Evolutionary conservation across 2,113 vertebrate genomes (phyloP), one percentile per base, ranked within the genome.

Genomic region (Kryptolebias marmoratus): DNA sequence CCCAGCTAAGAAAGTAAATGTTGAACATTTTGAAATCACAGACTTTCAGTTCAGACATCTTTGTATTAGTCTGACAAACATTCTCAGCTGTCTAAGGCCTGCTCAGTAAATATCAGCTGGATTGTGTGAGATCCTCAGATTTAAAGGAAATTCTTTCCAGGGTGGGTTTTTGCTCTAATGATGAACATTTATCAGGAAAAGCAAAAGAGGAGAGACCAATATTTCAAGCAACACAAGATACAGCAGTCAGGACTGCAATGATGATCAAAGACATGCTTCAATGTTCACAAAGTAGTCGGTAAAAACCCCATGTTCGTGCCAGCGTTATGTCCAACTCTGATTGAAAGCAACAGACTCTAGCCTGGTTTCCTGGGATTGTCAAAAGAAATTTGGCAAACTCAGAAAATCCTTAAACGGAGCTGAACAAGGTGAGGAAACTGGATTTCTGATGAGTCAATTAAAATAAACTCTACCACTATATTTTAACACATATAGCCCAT

Each of bases 311-410:
- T 28, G 64, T 68, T 80, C 52, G 39, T 68, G 73, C 27, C 50
- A 39, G 59, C 13, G 13, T 53, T 42, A 55, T 68, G 57, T 64
- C 74, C 66, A 70, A 63, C 27, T 75, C 42, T 68, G 75, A 83
- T 36, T 82, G 54, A 80, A 65, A 72, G 30, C 65, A 67, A 52
- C 59, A 61, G 49, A 2, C 62, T 49, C 32, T n/a, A 11, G 36
- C 15, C 14, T 14, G 5, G 22, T 6, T 55, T 68, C 80, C 59
- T 32, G 47, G 31, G 67, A 67, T 47, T 77, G 32, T 59, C 47
- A 75, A 48, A 58, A 62, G n/a, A 39, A 57, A 48, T 80, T 79
- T 78, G 70, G 50, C 72, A 80, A 64, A 85, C 32, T 49, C n/a
- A 75, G 50, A 54, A 62, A 74, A 75, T 70, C 49, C 56, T 70